phyloP scores from a whole-genome alignment of 2,888 invertebrate genomes.

The Beris chalybata region DNA sequence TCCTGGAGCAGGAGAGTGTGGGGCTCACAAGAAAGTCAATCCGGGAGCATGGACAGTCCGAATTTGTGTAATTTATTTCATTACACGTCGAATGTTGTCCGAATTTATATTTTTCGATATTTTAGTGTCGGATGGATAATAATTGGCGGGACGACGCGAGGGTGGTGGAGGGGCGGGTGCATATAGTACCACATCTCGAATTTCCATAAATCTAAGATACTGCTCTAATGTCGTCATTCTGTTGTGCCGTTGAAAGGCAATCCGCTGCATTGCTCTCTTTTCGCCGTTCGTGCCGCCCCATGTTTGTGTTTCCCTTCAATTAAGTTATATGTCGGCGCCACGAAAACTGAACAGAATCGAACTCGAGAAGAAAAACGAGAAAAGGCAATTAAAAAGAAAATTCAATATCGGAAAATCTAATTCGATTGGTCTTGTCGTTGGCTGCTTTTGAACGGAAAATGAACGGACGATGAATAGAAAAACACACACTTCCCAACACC shows the following conservation, averaged over 20 bases:
- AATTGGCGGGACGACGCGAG: too few species aligned
- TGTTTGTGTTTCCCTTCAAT: constrained; percentile 29
- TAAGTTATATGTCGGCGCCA: constrained; percentile 25
- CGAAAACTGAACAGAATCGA: constrained; percentile 26
- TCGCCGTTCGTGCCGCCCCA: not conserved
- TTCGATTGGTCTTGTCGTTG: constrained; percentile 29
- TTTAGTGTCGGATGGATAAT: too few species aligned
- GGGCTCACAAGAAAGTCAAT: too few species aligned
- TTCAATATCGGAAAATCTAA: constrained; percentile 33
- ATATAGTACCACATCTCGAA: too few species aligned
- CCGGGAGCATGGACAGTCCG: too few species aligned
- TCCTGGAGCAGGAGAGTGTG: not conserved
- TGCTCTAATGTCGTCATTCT: not conserved
- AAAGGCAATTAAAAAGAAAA: constrained; percentile 35
- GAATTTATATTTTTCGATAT: too few species aligned
- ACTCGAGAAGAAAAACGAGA: constrained; percentile 26
- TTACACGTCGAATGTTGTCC: too few species aligned
- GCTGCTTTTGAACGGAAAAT: constrained; percentile 9
- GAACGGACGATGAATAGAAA: constrained; percentile 13
- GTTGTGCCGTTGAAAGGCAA: not conserved
- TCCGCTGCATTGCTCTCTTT: not conserved
- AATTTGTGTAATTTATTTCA: too few species aligned
- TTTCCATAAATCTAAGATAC: not conserved
- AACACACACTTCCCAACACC: too few species aligned
- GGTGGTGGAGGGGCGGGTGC: too few species aligned